Evolutionary conservation across 2,797 vertebrate genomes (phyloP), one percentile per base, ranked within the genome.

Genomic region (Eutrigla gurnardus): DNA sequence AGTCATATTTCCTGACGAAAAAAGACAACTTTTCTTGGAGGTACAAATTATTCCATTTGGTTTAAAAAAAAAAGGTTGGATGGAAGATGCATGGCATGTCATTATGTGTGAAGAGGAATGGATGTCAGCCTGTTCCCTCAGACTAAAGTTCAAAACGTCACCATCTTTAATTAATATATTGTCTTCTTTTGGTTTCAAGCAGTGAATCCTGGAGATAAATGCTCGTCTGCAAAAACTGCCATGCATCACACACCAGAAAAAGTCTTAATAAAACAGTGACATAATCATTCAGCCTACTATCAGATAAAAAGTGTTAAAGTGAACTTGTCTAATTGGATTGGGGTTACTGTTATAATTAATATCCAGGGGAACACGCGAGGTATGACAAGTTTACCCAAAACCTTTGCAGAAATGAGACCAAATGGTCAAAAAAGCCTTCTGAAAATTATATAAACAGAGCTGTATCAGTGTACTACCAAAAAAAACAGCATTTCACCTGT

Each of bases 101-200:
- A 77, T 86, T 87, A 78, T 32, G 49, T 67, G 65, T 72, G 68
- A 84, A 47, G 75, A 80, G 52, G 46, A 62, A 46, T 13, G 35
- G 75, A 79, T 69, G 78, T 81, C 78, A 78, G 75, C 75, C 46
- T 63, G 66, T 50, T 85, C 77, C 39, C 50, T 54, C 54, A 47
- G 43, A 77, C 49, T 62, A 73, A 88, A 86, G 83, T 83, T 91
- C 77, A 89, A 77, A 25, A 77, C n/a, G 54, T 80, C 72, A 73
- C 60, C 3, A 11, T 53, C 33, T 83, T 76, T 86, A 70, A 84
- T 86, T 80, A 86, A 84, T 67, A 54, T 35, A 76, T 70, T n/a
- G 2, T 10, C 55, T 46, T 75, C 54, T 82, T 83, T 62, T 10
- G 45, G 62, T 70, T 54, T 25, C 15, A 18, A 14, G 47, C 42